These are phyloP conservation scores for Gambusia affinis DNA, from an alignment of 2,113 vertebrate genomes.

Conservation along the genomic window DNA sequence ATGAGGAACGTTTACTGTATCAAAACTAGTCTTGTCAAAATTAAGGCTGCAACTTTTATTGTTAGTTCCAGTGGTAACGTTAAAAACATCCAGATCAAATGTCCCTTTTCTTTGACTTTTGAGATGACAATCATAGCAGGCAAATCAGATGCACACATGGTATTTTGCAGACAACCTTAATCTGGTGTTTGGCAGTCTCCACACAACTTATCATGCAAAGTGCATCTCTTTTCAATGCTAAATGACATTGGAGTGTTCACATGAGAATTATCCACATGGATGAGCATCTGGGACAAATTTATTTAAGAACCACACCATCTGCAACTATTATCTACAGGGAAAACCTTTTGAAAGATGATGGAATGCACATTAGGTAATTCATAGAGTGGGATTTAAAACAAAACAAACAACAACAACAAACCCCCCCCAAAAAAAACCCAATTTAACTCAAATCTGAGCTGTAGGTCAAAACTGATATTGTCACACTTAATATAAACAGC, in stretches of 20 bases:
- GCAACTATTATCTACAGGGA: background rate
- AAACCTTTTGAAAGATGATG: slow-evolving; percentile 1
- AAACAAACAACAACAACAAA: no score
- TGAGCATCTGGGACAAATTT: slow-evolving; percentile 21
- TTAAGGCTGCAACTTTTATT: background rate
- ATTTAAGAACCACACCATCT: slow-evolving; percentile 5
- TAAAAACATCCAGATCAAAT: background rate
- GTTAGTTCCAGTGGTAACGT: background rate
- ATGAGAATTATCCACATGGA: slow-evolving; percentile 11
- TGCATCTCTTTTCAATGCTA: background rate
- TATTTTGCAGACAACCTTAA: slow-evolving; percentile 3
- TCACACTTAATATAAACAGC: no score
- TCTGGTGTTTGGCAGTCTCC: background rate
- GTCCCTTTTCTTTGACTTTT: background rate
- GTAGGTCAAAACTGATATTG: background rate
- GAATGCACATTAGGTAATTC: background rate
- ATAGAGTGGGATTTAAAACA: background rate
- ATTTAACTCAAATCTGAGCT: background rate
- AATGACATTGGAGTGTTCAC: slow-evolving; percentile 9
- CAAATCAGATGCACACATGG: background rate
- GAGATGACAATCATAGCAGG: background rate
- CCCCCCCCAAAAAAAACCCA: no score
- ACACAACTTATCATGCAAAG: background rate
- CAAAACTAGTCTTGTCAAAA: background rate
- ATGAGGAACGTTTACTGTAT: background rate